Evolutionary conservation across 2,797 vertebrate genomes (phyloP).

Genomic region (Dipus sagitta): DNA sequence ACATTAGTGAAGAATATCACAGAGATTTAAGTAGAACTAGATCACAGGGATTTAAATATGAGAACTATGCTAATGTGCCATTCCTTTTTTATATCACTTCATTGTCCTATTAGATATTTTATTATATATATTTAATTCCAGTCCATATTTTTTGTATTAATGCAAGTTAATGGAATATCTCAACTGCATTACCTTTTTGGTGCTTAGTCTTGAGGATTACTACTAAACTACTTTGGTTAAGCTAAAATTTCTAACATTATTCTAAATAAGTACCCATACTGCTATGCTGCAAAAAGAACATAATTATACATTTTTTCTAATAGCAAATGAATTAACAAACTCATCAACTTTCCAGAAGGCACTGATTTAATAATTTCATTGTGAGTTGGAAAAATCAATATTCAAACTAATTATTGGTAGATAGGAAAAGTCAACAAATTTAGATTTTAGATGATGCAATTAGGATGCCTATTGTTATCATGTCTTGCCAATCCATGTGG

Average conservation of each 20-base stretch:
- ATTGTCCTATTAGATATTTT: background rate
- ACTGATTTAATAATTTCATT: slow-evolving; percentile 46
- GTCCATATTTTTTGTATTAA: background rate
- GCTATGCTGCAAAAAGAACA: background rate
- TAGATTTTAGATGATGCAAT: background rate
- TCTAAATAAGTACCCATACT: slow-evolving; percentile 8
- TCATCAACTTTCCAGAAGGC: slow-evolving; percentile 40
- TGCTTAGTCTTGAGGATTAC: background rate
- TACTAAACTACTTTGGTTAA: slow-evolving; percentile 30
- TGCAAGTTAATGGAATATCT: background rate
- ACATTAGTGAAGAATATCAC: background rate
- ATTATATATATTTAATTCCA: background rate
- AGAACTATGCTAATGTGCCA: background rate
- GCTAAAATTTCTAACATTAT: slow-evolving; percentile 1
- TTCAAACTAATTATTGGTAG: background rate
- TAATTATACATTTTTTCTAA: slow-evolving; percentile 56
- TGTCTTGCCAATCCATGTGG: background rate
- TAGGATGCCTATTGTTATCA: background rate
- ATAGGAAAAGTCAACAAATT: slow-evolving; percentile 42
- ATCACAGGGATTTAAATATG: background rate
- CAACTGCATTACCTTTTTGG: background rate
- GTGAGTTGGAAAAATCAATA: background rate
- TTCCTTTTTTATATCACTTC: background rate
- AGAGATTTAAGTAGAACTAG: background rate
- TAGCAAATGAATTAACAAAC: slow-evolving; percentile 53